Conservation (phyloP, 1,140 invertebrate species). For the Drosophila kanapiae region DNA sequence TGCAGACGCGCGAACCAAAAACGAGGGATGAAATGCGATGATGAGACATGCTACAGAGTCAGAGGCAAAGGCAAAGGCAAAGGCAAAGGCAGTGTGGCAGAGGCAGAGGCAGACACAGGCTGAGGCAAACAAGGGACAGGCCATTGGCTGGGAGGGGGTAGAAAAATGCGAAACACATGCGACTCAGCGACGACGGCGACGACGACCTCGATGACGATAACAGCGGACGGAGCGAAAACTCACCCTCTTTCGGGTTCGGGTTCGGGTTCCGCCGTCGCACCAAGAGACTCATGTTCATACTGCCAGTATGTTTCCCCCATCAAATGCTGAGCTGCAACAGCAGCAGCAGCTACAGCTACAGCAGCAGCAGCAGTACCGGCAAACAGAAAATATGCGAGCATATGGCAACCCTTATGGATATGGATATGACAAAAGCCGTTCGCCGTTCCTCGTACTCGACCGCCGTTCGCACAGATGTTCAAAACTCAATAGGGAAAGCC, state of each 20-base stretch:
- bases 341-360: slow-evolving; percentile 7
- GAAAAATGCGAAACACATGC: slow-evolving; percentile 83
- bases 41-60: slow-evolving; percentile 36
- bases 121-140: slow-evolving; percentile 27
- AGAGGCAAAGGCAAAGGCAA: slow-evolving; percentile 30
- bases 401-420: slow-evolving; percentile 77
- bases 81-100: slow-evolving; percentile 11
- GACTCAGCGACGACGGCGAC: slow-evolving; percentile 54
- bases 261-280: slow-evolving; percentile 15
- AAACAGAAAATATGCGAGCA: slow-evolving; percentile 73
- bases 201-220: slow-evolving; percentile 76
- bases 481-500: slow-evolving; percentile 35
- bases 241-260: slow-evolving; percentile 44
- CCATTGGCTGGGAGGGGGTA: slow-evolving; percentile 52
- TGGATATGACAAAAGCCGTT: slow-evolving; percentile 52
- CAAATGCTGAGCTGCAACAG: slow-evolving; percentile 34
- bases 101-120: slow-evolving; percentile 12
- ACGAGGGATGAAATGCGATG: slow-evolving; percentile 72
- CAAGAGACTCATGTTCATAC: slow-evolving; percentile 23
- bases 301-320: slow-evolving; percentile 57
- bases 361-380: slow-evolving; percentile 15
- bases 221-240: slow-evolving; percentile 66
- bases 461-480: slow-evolving; percentile 51
- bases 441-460: no score
- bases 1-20: slow-evolving; percentile 62